These are phyloP conservation scores for Drosophila tanythrix DNA, from an alignment of 2,888 invertebrate genomes.

Conservation along the genomic window DNA sequence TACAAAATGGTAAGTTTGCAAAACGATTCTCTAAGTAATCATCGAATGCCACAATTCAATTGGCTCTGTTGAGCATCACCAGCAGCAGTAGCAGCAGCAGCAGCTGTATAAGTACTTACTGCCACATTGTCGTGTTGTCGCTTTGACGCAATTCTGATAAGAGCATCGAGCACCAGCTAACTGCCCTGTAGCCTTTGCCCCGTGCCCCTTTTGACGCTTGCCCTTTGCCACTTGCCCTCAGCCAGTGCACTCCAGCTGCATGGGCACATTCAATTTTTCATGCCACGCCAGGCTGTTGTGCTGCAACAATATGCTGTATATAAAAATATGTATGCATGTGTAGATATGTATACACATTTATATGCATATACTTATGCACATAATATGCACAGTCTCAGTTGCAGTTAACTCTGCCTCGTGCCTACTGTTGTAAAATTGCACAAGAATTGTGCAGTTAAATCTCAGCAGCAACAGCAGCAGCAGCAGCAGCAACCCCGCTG, in stretches of 20 bases:
- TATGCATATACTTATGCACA: slow-evolving; percentile 20
- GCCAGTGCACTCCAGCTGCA: slow-evolving; percentile 11
- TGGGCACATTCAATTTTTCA: slow-evolving; percentile 76
- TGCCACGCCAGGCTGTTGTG: slow-evolving; percentile 77
- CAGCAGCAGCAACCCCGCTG: slow-evolving; percentile 15
- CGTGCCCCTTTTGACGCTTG: background rate
- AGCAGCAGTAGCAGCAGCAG: background rate
- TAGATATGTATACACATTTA: slow-evolving; percentile 9
- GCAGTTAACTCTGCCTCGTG: slow-evolving; percentile 29
- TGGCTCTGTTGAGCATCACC: background rate
- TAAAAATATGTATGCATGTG: slow-evolving; percentile 15
- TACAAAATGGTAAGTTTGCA: slow-evolving; percentile 46
- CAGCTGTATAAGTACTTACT: slow-evolving; percentile 19
- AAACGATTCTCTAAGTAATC: slow-evolving; percentile 9
- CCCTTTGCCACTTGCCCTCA: slow-evolving; percentile 5
- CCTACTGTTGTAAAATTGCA: slow-evolving; percentile 52
- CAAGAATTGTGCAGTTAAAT: slow-evolving; percentile 62
- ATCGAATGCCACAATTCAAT: background rate
- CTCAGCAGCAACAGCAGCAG: slow-evolving; percentile 35
- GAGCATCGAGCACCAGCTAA: slow-evolving; percentile 18
- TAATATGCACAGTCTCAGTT: slow-evolving; percentile 35
- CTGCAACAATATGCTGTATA: slow-evolving; percentile 64
- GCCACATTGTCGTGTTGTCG: slow-evolving; percentile 26
- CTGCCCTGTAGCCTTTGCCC: background rate
- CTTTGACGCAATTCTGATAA: slow-evolving; percentile 38